phyloP scores from a whole-genome alignment of 2,113 vertebrate species.

The Erythrolamprus reginae region DNA sequence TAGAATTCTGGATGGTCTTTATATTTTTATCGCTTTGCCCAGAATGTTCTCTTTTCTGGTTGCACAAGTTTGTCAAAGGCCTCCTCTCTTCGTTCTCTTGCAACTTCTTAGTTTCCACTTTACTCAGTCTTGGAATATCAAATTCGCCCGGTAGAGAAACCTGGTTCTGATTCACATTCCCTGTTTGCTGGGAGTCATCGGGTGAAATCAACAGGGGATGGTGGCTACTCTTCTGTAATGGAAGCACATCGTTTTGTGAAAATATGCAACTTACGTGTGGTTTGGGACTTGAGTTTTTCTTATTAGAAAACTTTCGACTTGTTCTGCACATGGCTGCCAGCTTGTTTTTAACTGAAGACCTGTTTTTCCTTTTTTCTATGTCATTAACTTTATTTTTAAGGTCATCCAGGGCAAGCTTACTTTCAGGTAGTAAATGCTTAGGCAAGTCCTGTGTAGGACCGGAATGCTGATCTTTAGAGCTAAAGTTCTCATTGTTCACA shows the following conservation, averaged over 20 bases:
- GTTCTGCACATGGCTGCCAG: constrained; percentile 60
- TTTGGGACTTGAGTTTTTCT: constrained; percentile 57
- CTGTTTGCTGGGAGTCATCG: constrained; percentile 13
- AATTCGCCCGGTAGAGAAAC: background rate
- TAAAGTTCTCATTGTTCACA: constrained; percentile 1
- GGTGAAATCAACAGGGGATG: background rate
- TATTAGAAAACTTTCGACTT: constrained; percentile 64
- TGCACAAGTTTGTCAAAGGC: constrained; percentile 26
- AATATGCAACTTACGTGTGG: constrained; percentile 67
- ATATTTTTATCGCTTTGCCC: constrained; percentile 16
- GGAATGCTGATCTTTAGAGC: constrained; percentile 27
- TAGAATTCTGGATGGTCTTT: constrained; percentile 24
- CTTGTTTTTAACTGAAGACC: constrained; percentile 60
- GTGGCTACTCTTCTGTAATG: background rate
- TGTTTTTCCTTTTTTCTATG: constrained; percentile 62
- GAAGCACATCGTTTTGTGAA: constrained; percentile 48
- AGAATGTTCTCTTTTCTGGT: constrained; percentile 31
- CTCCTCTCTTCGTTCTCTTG: constrained; percentile 39
- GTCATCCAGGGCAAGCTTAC: constrained; percentile 31
- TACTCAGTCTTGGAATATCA: background rate
- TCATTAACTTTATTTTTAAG: constrained; percentile 55
- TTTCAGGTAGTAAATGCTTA: constrained; percentile 37
- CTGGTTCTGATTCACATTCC: constrained; percentile 41
- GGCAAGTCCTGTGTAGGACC: constrained; percentile 15
- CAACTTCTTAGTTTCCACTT: constrained; percentile 24